phyloP scores from a whole-genome alignment of 1,140 invertebrate genomes.

The Drosophila mojavensis region DNA sequence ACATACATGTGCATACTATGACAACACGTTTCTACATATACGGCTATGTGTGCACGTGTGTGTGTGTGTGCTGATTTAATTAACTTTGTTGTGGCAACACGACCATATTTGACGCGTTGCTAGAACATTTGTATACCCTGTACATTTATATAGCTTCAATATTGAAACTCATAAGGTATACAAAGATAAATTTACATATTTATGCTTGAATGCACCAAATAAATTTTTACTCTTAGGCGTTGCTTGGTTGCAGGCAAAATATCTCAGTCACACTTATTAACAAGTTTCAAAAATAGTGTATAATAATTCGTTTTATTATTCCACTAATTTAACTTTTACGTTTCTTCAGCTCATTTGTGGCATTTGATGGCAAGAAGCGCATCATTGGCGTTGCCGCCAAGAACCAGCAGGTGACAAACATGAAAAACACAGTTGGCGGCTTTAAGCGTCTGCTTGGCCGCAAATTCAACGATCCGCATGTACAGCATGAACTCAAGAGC shows the following conservation, averaged over 20 bases:
- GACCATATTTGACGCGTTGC: conserved; percentile 45
- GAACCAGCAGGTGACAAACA: conserved; percentile 98
- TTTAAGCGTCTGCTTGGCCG: conserved; percentile 97
- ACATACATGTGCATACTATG: conserved; percentile 39
- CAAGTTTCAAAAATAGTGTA: too few species aligned
- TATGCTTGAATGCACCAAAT: too few species aligned
- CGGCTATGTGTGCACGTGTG: background rate
- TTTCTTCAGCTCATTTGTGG: conserved; percentile 94
- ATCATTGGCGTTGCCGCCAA: conserved; percentile 98
- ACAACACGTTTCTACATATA: conserved; percentile 14
- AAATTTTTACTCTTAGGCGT: too few species aligned
- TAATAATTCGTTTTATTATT: too few species aligned
- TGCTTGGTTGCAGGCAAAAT: too few species aligned
- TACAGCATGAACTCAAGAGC: conserved; percentile 91
- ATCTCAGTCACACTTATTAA: too few species aligned
- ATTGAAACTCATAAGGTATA: too few species aligned
- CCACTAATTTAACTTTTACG: too few species aligned
- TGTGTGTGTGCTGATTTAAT: conserved; percentile 22
- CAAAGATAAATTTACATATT: too few species aligned
- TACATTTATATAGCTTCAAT: background rate
- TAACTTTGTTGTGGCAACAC: conserved; percentile 36
- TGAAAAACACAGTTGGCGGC: conserved; percentile 97
- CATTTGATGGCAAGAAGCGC: conserved; percentile 95
- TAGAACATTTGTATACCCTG: conserved; percentile 14
- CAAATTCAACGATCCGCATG: conserved; percentile 93